Percentiles rank a stretch among this genome's conserved stretches.
Evolutionary conservation across 2,113 vertebrate species (phyloP).

Genomic region (Equus przewalskii): DNA sequence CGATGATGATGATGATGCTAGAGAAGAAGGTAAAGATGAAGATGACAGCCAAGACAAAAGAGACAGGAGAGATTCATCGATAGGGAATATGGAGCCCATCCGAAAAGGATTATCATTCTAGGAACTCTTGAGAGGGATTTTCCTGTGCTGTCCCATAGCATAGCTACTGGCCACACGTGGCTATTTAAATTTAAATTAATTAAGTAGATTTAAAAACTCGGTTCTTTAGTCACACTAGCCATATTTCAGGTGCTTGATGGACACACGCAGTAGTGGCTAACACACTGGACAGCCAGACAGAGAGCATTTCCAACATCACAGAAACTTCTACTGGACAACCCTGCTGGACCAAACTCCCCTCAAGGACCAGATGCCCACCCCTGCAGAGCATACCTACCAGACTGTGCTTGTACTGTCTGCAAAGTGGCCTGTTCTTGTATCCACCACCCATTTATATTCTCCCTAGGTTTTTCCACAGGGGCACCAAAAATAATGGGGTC

Average conservation of each 20-base stretch:
- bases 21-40: background rate
- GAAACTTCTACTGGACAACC: background rate
- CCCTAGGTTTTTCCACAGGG: background rate
- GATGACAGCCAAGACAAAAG: background rate
- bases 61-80: background rate
- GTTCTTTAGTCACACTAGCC: background rate
- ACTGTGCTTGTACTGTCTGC: background rate
- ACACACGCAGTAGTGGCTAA: background rate
- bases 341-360: background rate
- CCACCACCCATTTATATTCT: background rate
- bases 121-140: background rate
- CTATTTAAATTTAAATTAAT: background rate
- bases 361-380: background rate
- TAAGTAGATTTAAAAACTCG: background rate
- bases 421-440: background rate
- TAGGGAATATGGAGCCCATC: background rate
- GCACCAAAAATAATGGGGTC: background rate
- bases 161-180: background rate
- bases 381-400: fast-evolving
- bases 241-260: background rate
- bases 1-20: background rate
- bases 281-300: background rate
- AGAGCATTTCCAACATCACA: background rate
- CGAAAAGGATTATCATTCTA: background rate
- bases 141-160: background rate